Evolutionary conservation across 2,113 vertebrate species (phyloP).

Genomic region (Zosterops pallidus): DNA sequence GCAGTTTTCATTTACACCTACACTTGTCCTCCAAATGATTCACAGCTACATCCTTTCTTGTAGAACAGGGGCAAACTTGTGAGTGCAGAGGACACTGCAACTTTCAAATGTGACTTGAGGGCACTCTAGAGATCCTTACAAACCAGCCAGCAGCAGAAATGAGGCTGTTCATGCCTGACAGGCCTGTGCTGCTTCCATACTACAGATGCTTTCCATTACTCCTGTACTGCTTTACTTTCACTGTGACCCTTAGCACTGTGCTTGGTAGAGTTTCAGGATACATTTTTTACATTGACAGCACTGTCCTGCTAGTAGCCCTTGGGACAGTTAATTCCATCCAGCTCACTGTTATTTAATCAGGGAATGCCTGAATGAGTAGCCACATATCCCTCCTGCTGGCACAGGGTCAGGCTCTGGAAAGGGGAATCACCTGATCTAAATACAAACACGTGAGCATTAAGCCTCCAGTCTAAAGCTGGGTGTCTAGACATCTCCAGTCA

Average conservation of each 20-base stretch:
- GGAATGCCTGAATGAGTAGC: not conserved
- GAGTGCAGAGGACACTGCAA: not conserved
- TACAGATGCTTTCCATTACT: not conserved
- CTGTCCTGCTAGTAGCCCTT: not conserved
- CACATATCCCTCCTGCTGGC: not conserved
- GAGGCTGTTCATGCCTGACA: not conserved
- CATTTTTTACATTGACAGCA: not conserved
- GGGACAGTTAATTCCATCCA: not conserved
- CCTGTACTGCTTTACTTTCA: not conserved
- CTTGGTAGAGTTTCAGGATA: not conserved
- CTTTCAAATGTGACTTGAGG: not conserved
- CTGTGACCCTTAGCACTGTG: not conserved
- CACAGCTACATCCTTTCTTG: not conserved
- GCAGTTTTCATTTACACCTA: not conserved
- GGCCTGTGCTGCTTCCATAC: not conserved
- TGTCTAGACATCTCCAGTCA: not conserved
- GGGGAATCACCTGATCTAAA: not conserved
- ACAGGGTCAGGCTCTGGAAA: not conserved
- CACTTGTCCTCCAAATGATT: not conserved
- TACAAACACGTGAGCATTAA: not conserved
- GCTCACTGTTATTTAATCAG: not conserved
- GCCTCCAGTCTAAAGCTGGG: not conserved
- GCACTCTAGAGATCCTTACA: not conserved
- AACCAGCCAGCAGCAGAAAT: not conserved
- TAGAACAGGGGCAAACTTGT: not conserved